Evolutionary conservation across 2,888 invertebrate genomes (phyloP), one percentile per base, ranked within the genome.

Genomic region (Horisme vitalbata): DNA sequence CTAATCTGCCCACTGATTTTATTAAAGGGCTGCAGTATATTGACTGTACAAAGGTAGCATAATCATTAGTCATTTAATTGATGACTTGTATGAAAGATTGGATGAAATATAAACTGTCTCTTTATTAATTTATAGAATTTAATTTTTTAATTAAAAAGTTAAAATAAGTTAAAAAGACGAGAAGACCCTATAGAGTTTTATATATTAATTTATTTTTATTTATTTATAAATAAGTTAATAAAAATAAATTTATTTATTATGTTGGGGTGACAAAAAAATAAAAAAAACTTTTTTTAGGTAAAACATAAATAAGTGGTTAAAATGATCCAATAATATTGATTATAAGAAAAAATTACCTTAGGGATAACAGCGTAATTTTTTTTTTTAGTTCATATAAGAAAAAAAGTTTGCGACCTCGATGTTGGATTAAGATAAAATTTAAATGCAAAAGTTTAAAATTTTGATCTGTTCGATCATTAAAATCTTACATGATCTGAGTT

Each of bases 401-500:
- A 91, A 90, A 91, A 80, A 91, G 93, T 90, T 95, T 94, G 93
- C 93, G 93, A 95, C 94, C 94, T 95, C 95, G 94, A 95, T 95
- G 95, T 95, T 95, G 95, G 93, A 95, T 94, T 94, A 94, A 93
- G 91, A 89, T 91, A 87, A 90, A 91, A 84, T 87, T 90, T 91
- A 87, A 90, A 91, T 91, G 93, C 72, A 94, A 92, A 81, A 85
- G 90, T 91, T 93, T 88, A 90, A 89, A 84, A 83, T 86, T 93
- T 93, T 91, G 91, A 93, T 93, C 93, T 94, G 94, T 94, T 94
- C 94, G 93, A 94, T 93, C 91, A 92, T 94, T 94, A 91, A 93
- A 93, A 91, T 92, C 91, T 94, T 94, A 94, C 94, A 94, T 94
- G 94, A 95, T 94, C 93, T 95, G 94, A 95, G 94, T 95, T 95